phyloP scores from a whole-genome alignment of 2,113 vertebrate species.

The Datnioides undecimradiatus region DNA sequence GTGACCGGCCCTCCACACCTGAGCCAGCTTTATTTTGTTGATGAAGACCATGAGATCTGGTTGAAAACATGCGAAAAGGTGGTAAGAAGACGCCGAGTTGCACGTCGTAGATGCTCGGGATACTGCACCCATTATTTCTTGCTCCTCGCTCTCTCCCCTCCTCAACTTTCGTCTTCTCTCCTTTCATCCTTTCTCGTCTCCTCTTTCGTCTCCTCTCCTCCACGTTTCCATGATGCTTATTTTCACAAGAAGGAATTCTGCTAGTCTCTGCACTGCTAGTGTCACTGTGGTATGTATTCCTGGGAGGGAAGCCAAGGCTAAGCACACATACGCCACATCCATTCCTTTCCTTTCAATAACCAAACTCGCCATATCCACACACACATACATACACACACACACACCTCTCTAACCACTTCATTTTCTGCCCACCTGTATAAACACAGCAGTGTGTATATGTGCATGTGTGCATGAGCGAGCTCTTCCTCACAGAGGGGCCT shows the following conservation, averaged over 20 bases:
- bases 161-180: not conserved
- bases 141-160: not conserved
- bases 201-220: constrained; percentile 32
- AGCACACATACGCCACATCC: constrained; percentile 72
- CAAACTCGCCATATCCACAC: constrained; percentile 48
- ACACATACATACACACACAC: constrained; percentile 40
- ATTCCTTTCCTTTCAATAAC: constrained; percentile 77
- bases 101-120: too few species aligned
- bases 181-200: not conserved
- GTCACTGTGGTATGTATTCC: constrained; percentile 78
- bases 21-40: not conserved
- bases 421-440: constrained; percentile 80
- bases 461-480: constrained; percentile 49
- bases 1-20: not conserved
- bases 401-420: constrained; percentile 57
- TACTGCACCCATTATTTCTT: too few species aligned
- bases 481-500: constrained; percentile 67
- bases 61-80: not conserved
- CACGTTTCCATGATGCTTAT: constrained; percentile 72
- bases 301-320: constrained; percentile 75
- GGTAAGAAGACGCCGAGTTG: too few species aligned
- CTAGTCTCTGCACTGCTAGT: constrained; percentile 74
- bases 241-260: constrained; percentile 78
- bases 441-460: constrained; percentile 68
- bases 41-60: not conserved